Conservation (phyloP, 1,140 invertebrate species). For the Pseudoatta argentina region DNA sequence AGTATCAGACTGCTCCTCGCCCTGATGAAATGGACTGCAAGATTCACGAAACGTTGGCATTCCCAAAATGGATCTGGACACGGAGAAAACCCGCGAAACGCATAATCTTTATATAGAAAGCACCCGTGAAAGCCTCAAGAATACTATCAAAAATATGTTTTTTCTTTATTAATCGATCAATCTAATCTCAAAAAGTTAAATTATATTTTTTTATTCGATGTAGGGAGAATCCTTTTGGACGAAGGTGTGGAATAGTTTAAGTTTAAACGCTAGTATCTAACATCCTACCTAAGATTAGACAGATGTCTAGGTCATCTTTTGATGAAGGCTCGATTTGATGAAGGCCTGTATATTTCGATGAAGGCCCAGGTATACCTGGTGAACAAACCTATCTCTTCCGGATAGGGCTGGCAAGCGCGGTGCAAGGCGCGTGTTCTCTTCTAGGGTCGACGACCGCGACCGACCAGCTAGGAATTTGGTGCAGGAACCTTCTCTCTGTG, state of each 20-base stretch:
- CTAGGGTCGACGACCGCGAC: slow-evolving; percentile 77
- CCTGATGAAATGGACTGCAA: too few species aligned
- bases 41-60: too few species aligned
- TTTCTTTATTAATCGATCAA: too few species aligned
- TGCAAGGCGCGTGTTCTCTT: slow-evolving; percentile 64
- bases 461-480: slow-evolving; percentile 84
- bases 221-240: neutral
- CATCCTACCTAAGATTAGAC: neutral
- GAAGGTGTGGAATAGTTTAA: neutral
- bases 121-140: too few species aligned
- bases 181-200: neutral
- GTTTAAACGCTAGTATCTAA: neutral
- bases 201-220: neutral
- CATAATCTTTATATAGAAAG: too few species aligned
- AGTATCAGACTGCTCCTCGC: too few species aligned
- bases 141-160: neutral
- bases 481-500: slow-evolving; percentile 79
- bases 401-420: slow-evolving; percentile 7
- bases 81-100: too few species aligned
- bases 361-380: neutral
- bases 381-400: slow-evolving; percentile 55
- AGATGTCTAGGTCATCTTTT: slow-evolving; percentile 13
- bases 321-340: neutral
- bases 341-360: neutral
- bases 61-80: too few species aligned